These are phyloP conservation scores for Volucella bombylans DNA, from an alignment of 2,888 invertebrate species.

Conservation along the genomic window DNA sequence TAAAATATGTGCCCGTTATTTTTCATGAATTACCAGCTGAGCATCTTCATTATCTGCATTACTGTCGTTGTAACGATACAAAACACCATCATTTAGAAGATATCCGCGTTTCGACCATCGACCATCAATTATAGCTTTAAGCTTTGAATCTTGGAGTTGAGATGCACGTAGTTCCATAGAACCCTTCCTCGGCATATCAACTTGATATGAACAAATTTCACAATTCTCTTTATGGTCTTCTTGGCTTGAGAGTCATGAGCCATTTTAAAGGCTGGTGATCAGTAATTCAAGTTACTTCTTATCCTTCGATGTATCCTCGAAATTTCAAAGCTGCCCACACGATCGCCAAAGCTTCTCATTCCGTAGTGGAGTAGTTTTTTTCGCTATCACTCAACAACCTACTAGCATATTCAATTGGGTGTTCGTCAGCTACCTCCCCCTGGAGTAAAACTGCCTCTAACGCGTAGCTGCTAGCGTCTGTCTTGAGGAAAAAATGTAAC, in stretches of 20 bases:
- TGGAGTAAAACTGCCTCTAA: no score
- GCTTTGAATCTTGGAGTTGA: conserved; percentile 8
- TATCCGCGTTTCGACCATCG: conserved; percentile 1
- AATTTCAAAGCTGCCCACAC: not conserved
- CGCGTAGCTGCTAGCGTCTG: no score
- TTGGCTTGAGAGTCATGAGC: conserved; percentile 10
- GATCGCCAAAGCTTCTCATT: not conserved
- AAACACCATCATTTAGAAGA: conserved; percentile 30
- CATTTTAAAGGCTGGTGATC: conserved; percentile 31
- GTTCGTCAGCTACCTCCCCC: no score
- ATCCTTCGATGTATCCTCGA: conserved; percentile 18
- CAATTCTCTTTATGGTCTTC: conserved; percentile 21
- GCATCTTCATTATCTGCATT: no score
- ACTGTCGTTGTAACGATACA: no score
- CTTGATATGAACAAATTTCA: conserved; percentile 2
- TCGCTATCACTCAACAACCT: no score
- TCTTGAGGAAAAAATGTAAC: no score
- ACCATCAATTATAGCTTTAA: conserved; percentile 1
- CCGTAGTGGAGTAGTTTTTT: no score
- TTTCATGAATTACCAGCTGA: no score
- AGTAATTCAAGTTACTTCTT: not conserved
- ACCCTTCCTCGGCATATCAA: conserved; percentile 14
- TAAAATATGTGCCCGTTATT: conserved; percentile 47
- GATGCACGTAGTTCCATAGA: not conserved
- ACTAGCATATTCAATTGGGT: no score